Evolutionary conservation across 2,797 vertebrate species (phyloP), one percentile per base, ranked within the genome.

Genomic region (Sebastes melanostomus): DNA sequence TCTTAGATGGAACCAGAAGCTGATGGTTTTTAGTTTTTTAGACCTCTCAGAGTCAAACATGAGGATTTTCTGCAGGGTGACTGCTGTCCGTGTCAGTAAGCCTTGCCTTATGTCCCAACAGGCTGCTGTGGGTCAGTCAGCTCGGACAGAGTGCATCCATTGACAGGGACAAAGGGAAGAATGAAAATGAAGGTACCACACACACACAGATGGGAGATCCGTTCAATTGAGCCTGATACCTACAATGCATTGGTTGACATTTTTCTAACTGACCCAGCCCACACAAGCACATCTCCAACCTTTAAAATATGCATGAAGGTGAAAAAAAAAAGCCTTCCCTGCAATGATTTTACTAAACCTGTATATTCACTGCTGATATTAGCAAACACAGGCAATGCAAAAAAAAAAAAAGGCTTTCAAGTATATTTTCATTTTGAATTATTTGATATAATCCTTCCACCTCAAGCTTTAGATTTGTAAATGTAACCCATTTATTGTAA

Each of bases 401-500:
- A 36, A 38, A 76, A 74, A 69, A 56, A 42, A 76, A 74, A 42
- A 54, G 12, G 30, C 46, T 76, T 85, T 84, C n/a, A 46, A 83
- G 42, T 85, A 11, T 70, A 77, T 85, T 87, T 76, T 78, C 66
- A 72, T 85, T 90, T 79, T 66, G 65, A 83, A 72, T 72, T 68
- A 80, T 87, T 78, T 66, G 59, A 88, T 86, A 83, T 88, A 86
- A 91, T 88, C 89, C 87, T 62, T 83, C 74, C 68, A 87, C 83
- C 83, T 91, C 71, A 34, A 90, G 89, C 80, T 87, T 25, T 65
- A 83, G 70, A 83, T 87, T 88, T 88, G 77, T 85, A 84, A 89
- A 88, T 83, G 89, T 85, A 90, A 84, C 75, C 83, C 80, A 85
- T 90, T 92, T 91, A 87, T 79, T 81, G 78, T 92, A 94, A 92